These are phyloP conservation scores for Danionella cerebrum DNA, from an alignment of 2,113 vertebrate genomes.

Conservation along the genomic window DNA sequence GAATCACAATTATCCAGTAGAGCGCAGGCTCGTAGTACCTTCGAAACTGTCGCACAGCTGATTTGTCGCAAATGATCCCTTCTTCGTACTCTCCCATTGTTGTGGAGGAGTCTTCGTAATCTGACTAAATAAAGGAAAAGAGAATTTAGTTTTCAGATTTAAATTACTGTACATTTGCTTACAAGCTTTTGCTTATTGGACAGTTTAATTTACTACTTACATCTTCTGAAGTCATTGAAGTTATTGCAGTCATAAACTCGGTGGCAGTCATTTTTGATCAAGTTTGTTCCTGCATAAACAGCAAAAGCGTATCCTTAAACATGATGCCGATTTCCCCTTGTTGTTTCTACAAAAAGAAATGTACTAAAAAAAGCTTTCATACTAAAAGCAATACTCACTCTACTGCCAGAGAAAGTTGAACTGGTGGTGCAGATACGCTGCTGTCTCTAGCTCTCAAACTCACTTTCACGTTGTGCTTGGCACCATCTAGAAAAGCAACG, in stretches of 20 bases:
- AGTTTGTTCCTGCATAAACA: not conserved
- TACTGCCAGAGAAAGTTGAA: not conserved
- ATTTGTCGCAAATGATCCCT: constrained; percentile 54
- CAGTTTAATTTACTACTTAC: too few species aligned
- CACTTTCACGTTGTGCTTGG: constrained; percentile 10
- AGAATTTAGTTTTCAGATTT: not conserved
- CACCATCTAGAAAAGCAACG: constrained; percentile 2
- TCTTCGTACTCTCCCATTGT: constrained; percentile 12
- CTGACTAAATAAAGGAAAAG: not conserved
- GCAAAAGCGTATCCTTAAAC: not conserved
- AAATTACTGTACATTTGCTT: not conserved
- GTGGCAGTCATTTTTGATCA: not conserved
- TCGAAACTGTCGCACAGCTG: constrained; percentile 57
- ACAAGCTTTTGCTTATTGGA: too few species aligned
- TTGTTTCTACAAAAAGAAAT: too few species aligned
- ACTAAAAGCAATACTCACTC: not conserved
- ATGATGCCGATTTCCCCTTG: too few species aligned
- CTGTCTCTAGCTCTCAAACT: not conserved
- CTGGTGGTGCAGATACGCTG: not conserved
- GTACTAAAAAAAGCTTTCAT: not conserved
- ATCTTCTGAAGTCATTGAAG: not conserved
- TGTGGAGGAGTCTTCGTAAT: constrained; percentile 7
- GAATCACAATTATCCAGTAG: constrained; percentile 68
- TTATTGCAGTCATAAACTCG: not conserved
- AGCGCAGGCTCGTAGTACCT: constrained; percentile 61